Base-by-base conservation (phyloP, 2,888 invertebrate genomes). In the Tyria jacobaeae region DNA sequence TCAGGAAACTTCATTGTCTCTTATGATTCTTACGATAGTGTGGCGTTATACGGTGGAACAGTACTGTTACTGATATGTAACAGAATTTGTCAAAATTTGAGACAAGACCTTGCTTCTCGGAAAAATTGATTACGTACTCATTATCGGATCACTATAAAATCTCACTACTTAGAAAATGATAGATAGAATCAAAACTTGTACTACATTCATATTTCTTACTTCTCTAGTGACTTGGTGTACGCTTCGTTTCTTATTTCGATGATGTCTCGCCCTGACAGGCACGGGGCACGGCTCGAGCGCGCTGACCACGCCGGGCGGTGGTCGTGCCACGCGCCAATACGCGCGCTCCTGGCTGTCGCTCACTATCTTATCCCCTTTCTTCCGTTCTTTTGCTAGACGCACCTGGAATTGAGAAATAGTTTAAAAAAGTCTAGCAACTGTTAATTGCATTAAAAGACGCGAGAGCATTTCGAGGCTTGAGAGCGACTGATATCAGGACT, bases 291-390 rank as follows among this genome's bases (percentile, higher is more conserved):
- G 96, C 89, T 99, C 98, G 72, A 98, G 94, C 71, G 97, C 96
- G 82, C 97, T 97, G 71, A 96, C 95, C 87, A 96, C 96, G 62
- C 98, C 98, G 24, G 98, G 98, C 62, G 98, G 98, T 59, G 99
- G 99, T 79, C 99, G 95, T 85, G 98, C 97, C 61, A 99, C 97
- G 73, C 98, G 96, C 99, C 99, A 99, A 93, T 98, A 99, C 57
- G 99, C 99, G 75, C 98, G 96, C 89, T 99, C 99, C 82, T 99
- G 99, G 72, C 98, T 98, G 89, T 99, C 99, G 75, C 97, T 96
- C 67, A 99, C 98, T 81, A 98, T 96, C 94, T 99, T 99, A 86
- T 99, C 99, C 35, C 97, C 97, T 87, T 99, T 99, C 90, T 99
- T 99, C 75, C 98, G 95, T 64, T 98, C 98, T 87, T 99, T 99